phyloP scores from a whole-genome alignment of 2,888 invertebrate species.

The Automeris io region DNA sequence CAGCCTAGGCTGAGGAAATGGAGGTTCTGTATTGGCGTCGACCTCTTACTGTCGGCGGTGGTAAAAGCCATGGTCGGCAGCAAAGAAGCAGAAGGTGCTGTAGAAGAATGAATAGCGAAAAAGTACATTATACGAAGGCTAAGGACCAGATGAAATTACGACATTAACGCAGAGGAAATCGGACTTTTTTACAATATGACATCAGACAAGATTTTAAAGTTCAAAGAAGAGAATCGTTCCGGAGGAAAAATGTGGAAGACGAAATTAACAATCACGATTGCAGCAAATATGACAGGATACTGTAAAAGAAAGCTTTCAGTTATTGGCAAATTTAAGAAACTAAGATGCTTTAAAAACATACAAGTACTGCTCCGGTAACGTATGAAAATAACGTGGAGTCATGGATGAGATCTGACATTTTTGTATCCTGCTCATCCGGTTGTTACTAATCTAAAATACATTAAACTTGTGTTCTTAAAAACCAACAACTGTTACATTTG shows the following conservation, averaged over 20 bases:
- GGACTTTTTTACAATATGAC: constrained; percentile 9
- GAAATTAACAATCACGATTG: constrained; percentile 19
- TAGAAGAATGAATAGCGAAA: background rate
- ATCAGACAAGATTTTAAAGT: constrained; percentile 16
- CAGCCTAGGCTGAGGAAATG: too few species aligned
- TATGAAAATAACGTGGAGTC: constrained; percentile 26
- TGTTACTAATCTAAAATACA: too few species aligned
- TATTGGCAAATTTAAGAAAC: constrained; percentile 17
- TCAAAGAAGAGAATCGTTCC: constrained; percentile 17
- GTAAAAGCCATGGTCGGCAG: too few species aligned
- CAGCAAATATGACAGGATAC: constrained; percentile 20
- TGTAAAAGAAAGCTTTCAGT: constrained; percentile 18
- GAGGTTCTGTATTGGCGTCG: too few species aligned
- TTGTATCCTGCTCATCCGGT: too few species aligned
- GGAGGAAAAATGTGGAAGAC: constrained; percentile 18
- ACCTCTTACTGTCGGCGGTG: background rate
- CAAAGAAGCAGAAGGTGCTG: too few species aligned
- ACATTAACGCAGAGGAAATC: constrained; percentile 10
- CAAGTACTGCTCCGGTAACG: constrained; percentile 13
- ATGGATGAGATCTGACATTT: constrained; percentile 34
- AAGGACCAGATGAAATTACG: constrained; percentile 10
- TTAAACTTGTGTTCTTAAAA: too few species aligned
- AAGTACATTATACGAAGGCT: constrained; percentile 5
- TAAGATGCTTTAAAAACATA: constrained; percentile 28
- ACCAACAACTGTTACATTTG: too few species aligned